Conservation (phyloP, 2,797 vertebrate species). For the Hyperoplus lanceolatus region DNA sequence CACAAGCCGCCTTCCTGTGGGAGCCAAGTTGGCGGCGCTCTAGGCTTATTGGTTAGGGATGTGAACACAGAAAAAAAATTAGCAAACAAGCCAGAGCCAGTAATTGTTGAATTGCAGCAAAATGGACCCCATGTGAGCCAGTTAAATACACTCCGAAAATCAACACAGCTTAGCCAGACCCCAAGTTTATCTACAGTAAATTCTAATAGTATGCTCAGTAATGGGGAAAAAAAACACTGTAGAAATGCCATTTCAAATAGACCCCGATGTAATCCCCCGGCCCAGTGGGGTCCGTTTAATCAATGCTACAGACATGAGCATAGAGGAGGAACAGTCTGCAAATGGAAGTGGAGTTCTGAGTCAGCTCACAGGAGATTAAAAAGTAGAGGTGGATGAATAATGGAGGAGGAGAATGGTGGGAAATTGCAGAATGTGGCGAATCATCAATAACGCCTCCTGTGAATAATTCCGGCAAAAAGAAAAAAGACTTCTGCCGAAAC, state of each 20-base stretch:
- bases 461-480: conserved; percentile 79
- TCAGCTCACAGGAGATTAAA: conserved; percentile 90
- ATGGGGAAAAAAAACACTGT: conserved; percentile 77
- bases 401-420: conserved; percentile 85
- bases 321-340: conserved; percentile 83
- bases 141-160: conserved; percentile 71
- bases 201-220: conserved; percentile 80
- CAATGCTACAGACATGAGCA: conserved; percentile 86
- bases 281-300: conserved; percentile 86
- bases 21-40: conserved; percentile 61
- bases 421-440: conserved; percentile 85
- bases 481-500: conserved; percentile 74
- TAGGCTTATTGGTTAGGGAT: conserved; percentile 55
- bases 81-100: conserved; percentile 69
- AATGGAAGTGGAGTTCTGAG: conserved; percentile 87
- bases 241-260: conserved; percentile 84
- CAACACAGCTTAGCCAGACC: conserved; percentile 60
- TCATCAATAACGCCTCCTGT: conserved; percentile 86
- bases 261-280: conserved; percentile 83
- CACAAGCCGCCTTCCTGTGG: conserved; percentile 55
- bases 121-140: conserved; percentile 73
- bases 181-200: conserved; percentile 73
- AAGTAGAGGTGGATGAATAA: conserved; percentile 88
- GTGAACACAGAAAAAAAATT: conserved; percentile 67
- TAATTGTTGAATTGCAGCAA: conserved; percentile 78